Evolutionary conservation across 2,888 invertebrate genomes (phyloP).

Genomic region (Diogma glabrata): DNA sequence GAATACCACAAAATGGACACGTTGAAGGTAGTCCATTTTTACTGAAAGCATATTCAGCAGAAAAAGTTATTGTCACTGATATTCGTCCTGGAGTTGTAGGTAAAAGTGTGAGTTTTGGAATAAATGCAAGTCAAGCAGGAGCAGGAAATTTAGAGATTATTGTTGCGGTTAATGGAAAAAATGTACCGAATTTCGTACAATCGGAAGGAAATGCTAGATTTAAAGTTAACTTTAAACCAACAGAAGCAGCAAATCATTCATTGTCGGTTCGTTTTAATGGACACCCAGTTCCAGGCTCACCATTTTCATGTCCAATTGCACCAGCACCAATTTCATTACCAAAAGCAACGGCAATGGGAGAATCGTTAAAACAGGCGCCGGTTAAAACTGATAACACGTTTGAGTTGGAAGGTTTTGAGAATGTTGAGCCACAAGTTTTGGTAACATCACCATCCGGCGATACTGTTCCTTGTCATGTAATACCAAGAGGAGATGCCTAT

Average conservation of each 20-base stretch:
- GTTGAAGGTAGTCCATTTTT: constrained; percentile 93
- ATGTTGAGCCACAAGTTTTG: constrained; percentile 55
- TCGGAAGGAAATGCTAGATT: constrained; percentile 95
- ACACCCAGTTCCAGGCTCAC: constrained; percentile 74
- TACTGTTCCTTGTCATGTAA: constrained; percentile 60
- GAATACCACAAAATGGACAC: constrained; percentile 55
- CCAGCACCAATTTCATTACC: constrained; percentile 45
- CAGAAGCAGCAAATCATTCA: constrained; percentile 82
- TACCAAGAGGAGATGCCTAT: constrained; percentile 54
- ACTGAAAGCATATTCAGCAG: constrained; percentile 91
- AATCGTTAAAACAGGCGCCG: constrained; percentile 34
- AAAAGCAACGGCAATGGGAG: constrained; percentile 40
- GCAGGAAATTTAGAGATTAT: constrained; percentile 97
- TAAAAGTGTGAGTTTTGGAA: constrained; percentile 87
- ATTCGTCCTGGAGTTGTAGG: constrained; percentile 84
- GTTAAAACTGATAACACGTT: constrained; percentile 42
- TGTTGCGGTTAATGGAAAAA: constrained; percentile 89
- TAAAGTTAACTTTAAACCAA: constrained; percentile 89
- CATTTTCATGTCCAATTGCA: constrained; percentile 80
- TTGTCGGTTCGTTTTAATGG: constrained; percentile 78
- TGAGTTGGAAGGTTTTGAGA: constrained; percentile 43
- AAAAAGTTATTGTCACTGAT: constrained; percentile 87
- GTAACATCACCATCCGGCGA: constrained; percentile 77
- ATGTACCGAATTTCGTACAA: constrained; percentile 96
- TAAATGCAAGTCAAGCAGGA: constrained; percentile 72